phyloP scores from a whole-genome alignment of 2,888 invertebrate species.

The Diachrysia chrysitis region DNA sequence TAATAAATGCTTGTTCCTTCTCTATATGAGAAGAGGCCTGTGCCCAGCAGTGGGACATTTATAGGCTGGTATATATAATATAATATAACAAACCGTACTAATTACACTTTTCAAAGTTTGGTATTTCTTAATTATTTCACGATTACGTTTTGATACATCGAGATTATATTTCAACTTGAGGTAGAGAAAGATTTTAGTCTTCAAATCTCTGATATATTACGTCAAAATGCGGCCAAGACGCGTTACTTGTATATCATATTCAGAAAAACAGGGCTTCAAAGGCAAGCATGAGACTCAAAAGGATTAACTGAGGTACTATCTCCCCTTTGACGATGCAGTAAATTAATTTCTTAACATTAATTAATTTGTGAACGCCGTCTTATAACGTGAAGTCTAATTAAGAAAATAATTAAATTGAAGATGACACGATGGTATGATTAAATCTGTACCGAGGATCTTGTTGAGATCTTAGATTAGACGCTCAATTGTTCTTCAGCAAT shows the following conservation, averaged over 20 bases:
- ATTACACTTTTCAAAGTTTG: not conserved
- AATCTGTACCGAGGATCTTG: not conserved
- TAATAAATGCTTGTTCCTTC: no score
- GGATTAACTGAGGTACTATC: not conserved
- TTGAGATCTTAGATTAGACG: not conserved
- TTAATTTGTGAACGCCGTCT: conserved; percentile 11
- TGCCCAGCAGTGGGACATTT: no score
- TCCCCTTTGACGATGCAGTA: conserved; percentile 5
- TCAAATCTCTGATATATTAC: not conserved
- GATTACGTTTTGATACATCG: not conserved
- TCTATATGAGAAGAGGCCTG: no score
- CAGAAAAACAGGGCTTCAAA: conserved; percentile 7
- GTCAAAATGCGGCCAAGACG: not conserved
- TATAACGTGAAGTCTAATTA: conserved; percentile 11
- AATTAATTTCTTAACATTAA: conserved; percentile 14
- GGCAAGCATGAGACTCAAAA: conserved; percentile 5
- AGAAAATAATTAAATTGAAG: conserved; percentile 15
- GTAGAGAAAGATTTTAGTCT: not conserved
- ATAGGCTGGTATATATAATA: no score
- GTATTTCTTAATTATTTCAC: not conserved
- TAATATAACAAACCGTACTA: no score
- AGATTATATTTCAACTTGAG: conserved; percentile 2
- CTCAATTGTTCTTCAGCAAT: not conserved
- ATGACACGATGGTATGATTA: conserved; percentile 13
- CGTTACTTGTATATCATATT: not conserved